Evolutionary conservation across 1,140 invertebrate species (phyloP).

Genomic region (Cheumatopsyche charites): DNA sequence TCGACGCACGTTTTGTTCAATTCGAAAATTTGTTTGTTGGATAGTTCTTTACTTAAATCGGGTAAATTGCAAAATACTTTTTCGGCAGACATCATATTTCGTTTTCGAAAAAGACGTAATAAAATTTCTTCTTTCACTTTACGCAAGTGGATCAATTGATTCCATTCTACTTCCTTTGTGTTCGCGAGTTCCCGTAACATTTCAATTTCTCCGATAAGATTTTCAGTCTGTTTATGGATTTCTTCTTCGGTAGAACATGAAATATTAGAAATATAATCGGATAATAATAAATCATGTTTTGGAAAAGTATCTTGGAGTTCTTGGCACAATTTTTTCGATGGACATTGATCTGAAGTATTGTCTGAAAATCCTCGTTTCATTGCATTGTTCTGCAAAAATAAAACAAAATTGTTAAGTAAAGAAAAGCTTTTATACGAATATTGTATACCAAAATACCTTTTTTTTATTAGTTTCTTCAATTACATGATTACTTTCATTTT

Average conservation of each 20-base stretch:
- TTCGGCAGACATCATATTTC: conserved; percentile 56
- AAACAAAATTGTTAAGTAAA: conserved; percentile 29
- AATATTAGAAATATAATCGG: conserved; percentile 65
- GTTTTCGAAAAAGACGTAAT: conserved; percentile 69
- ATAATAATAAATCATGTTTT: conserved; percentile 64
- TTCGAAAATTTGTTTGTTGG: conserved; percentile 35
- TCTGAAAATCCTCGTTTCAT: conserved; percentile 29
- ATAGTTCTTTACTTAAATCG: conserved; percentile 31
- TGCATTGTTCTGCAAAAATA: conserved; percentile 29
- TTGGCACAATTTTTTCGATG: conserved; percentile 57
- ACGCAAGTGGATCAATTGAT: conserved; percentile 76
- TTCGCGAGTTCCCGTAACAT: conserved; percentile 71
- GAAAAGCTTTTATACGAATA: background rate
- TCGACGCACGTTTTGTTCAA: conserved; percentile 37
- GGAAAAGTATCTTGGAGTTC: conserved; percentile 63
- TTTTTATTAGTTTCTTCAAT: background rate
- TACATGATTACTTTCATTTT: conserved; percentile 31
- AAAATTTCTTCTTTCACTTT: conserved; percentile 83
- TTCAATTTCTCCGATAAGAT: conserved; percentile 66
- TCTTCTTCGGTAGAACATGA: conserved; percentile 64
- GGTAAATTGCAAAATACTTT: conserved; percentile 30
- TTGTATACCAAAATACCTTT: conserved; percentile 9
- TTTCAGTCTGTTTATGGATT: conserved; percentile 64
- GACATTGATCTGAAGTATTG: conserved; percentile 26
- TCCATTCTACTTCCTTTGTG: conserved; percentile 84